Base-by-base conservation (phyloP, 1,140 invertebrate genomes). In the Drosophila tani region DNA sequence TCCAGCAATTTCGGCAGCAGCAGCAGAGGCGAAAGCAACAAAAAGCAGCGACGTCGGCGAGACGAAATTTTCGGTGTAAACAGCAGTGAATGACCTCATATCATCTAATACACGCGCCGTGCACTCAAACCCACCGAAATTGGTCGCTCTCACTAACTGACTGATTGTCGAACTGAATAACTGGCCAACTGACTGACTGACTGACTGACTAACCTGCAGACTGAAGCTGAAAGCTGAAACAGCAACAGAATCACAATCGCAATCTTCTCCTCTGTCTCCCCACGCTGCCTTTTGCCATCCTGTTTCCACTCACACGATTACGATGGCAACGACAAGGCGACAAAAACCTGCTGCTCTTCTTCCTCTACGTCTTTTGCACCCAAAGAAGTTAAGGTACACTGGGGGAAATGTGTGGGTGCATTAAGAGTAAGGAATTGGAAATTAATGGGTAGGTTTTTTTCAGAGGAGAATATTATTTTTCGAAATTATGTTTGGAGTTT, bases 11-110 rank as follows among this genome's bases (percentile, higher is more conserved):
- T 70, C 63, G 63, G 46, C 43, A 46, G 43, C 63, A 57, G 46
- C 27, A 46, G 58, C 74, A 40, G 64, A 40, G 62, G 58, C 27
- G 57, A 55, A 55, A 55, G 51, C 51, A 55, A 55, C 53, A 55
- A 55, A 55, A 55, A 55, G 45, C 74, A 49, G 19, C 79, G 15
- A 32, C 74, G 63, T 62, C 53, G 73, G 73, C 80, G 84, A 87
- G 84, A 90, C 84, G 83, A 79, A 75, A 79, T 79, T 82, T 90
- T 88, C 45, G 84, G 64, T 90, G 86, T 90, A 85, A 81, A 90
- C 81, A 90, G 75, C 90, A 91, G 90, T 91, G 90, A 91, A 91
- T 91, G 90, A 91, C 90, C 90, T 91, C 85, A 91, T 91, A 91
- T 91, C 82, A 91, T 91, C 82, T 90, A 86, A 83, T 75, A 91